phyloP scores from a whole-genome alignment of 2,888 invertebrate genomes.

The Hemistola chrysoprasaria region DNA sequence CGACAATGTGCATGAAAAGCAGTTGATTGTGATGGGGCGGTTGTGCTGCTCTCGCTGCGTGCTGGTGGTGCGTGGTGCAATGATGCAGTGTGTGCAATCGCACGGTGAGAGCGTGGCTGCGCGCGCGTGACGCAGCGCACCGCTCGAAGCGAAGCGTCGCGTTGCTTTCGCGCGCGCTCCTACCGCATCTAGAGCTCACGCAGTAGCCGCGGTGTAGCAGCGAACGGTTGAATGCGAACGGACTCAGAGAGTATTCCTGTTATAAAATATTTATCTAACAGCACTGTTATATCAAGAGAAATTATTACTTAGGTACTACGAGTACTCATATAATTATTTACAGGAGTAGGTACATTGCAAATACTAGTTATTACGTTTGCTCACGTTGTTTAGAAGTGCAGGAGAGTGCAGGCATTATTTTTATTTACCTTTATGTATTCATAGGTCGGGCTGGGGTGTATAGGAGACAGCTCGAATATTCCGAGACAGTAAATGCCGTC shows the following conservation, averaged over 20 bases:
- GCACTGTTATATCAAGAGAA: no score
- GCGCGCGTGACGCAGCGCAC: conserved; percentile 9
- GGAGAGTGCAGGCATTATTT: no score
- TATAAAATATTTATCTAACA: no score
- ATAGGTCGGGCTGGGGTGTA: conserved; percentile 10
- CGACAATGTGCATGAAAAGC: conserved; percentile 11
- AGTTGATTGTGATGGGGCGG: not conserved
- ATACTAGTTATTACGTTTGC: no score
- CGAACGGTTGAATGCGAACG: conserved; percentile 16
- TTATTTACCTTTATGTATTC: conserved; percentile 30
- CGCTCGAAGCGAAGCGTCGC: conserved; percentile 13
- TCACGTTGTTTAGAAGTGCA: no score
- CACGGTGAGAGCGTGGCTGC: not conserved
- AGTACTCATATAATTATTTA: no score
- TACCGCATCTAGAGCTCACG: conserved; percentile 14
- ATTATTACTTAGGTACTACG: no score
- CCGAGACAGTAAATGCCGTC: conserved; percentile 45
- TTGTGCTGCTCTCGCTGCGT: not conserved
- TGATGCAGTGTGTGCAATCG: conserved; percentile 15
- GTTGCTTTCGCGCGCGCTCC: not conserved
- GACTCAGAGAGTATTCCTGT: conserved; percentile 11
- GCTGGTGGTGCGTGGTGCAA: conserved; percentile 16
- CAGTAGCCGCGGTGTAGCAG: conserved; percentile 24
- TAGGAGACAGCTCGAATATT: conserved; percentile 37
- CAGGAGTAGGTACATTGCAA: no score